Percentiles rank a stretch among this genome's conserved stretches.
Evolutionary conservation across 2,113 vertebrate genomes (phyloP).

Genomic region (Baryphthengus martii): DNA sequence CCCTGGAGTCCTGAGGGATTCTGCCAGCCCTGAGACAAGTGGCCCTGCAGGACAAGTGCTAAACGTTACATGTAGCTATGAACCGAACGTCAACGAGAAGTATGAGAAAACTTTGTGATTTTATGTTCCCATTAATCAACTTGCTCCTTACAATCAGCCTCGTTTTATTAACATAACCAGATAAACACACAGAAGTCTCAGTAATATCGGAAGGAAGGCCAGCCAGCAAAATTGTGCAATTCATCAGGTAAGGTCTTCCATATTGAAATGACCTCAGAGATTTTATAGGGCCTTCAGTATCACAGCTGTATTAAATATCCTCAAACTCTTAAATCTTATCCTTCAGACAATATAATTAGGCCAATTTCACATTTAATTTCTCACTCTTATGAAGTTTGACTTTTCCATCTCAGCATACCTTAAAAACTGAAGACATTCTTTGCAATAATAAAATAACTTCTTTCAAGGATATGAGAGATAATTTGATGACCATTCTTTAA

Average conservation of each 20-base stretch:
- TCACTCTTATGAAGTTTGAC: not conserved
- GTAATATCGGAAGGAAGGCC: not conserved
- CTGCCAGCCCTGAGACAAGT: not conserved
- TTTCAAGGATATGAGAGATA: slow-evolving; percentile 1
- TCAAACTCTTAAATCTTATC: not conserved
- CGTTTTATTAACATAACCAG: not conserved
- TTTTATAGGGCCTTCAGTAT: not conserved
- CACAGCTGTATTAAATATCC: not conserved
- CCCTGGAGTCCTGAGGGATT: not conserved
- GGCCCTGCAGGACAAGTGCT: not conserved
- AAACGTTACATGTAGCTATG: not conserved
- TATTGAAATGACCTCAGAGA: not conserved
- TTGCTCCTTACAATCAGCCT: not conserved
- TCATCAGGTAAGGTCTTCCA: not conserved
- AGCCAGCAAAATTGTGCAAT: not conserved
- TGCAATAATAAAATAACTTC: slow-evolving; percentile 26
- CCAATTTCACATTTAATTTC: slow-evolving; percentile 11
- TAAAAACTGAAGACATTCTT: slow-evolving; percentile 26
- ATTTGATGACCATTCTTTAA: slow-evolving; percentile 24
- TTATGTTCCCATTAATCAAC: not conserved
- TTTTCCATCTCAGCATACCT: not conserved
- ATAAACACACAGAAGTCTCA: not conserved
- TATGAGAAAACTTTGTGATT: fast-evolving
- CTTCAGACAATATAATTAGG: not conserved
- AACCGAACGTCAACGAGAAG: not conserved